These are phyloP conservation scores for Apeira syringaria DNA, from an alignment of 2,888 invertebrate genomes.

Conservation along the genomic window DNA sequence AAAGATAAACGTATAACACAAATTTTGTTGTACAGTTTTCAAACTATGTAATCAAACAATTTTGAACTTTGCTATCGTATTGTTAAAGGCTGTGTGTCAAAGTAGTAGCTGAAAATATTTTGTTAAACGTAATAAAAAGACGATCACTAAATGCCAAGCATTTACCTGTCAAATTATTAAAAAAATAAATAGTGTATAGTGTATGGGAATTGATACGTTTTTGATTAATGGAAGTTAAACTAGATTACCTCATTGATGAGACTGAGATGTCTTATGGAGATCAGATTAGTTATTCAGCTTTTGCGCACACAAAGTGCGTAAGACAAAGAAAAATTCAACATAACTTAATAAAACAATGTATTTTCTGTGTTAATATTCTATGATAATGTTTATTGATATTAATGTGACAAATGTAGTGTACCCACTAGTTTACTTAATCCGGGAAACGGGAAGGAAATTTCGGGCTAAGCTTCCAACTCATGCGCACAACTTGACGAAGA, in stretches of 20 bases:
- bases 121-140: constrained; percentile 51
- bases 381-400: no score
- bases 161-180: constrained; percentile 81
- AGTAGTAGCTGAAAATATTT: constrained; percentile 19
- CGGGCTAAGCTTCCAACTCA: no score
- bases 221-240: constrained; percentile 73
- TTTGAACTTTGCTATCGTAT: constrained; percentile 21
- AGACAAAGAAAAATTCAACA: no score
- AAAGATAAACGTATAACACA: constrained; percentile 63
- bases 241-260: constrained; percentile 73
- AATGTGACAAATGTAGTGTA: no score
- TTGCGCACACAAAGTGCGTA: no score
- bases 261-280: constrained; percentile 48
- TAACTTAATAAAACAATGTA: no score
- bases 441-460: no score
- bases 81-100: constrained; percentile 5
- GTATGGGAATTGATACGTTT: constrained; percentile 75
- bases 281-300: no score
- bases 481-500: no score
- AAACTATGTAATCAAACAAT: constrained; percentile 14
- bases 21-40: constrained; percentile 21
- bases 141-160: constrained; percentile 78
- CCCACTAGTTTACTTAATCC: no score
- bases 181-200: constrained; percentile 59
- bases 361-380: no score